Evolutionary conservation across 1,140 invertebrate species (phyloP).

Genomic region (Camponotus floridanus): DNA sequence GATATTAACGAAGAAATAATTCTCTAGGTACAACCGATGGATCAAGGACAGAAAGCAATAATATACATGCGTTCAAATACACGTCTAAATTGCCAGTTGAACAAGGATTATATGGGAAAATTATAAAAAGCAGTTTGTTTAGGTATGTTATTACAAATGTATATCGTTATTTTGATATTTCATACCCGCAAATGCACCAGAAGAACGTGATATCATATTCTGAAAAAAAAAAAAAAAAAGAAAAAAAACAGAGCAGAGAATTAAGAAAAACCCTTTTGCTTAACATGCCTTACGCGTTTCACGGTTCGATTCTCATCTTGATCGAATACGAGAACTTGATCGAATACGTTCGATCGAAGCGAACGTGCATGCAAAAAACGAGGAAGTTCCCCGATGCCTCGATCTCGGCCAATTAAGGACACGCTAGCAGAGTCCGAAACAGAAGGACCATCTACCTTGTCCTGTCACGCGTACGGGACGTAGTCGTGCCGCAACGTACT

Average conservation of each 20-base stretch:
- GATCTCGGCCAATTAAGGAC: conserved; percentile 73
- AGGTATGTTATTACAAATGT: background rate
- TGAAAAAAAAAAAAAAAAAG: background rate
- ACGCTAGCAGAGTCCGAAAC: conserved; percentile 46
- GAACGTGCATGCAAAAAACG: conserved; percentile 64
- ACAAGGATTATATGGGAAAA: background rate
- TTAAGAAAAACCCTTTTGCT: conserved; percentile 32
- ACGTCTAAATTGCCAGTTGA: conserved; percentile 21
- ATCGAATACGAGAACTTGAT: conserved; percentile 65
- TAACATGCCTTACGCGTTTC: conserved; percentile 46
- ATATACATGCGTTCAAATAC: background rate
- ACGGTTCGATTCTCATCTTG: conserved; percentile 66
- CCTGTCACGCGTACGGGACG: conserved; percentile 6
- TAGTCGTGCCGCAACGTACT: background rate
- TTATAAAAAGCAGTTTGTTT: conserved; percentile 26
- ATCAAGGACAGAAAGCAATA: background rate
- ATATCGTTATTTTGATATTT: conserved; percentile 2
- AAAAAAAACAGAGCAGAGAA: conserved; percentile 30
- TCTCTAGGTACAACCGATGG: background rate
- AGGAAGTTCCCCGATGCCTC: conserved; percentile 66
- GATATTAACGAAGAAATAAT: conserved; percentile 34
- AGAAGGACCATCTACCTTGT: conserved; percentile 40
- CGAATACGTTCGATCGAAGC: conserved; percentile 69
- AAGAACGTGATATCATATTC: background rate
- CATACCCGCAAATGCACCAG: background rate